phyloP scores from a whole-genome alignment of 2,797 vertebrate species.

The Chanos chanos region DNA sequence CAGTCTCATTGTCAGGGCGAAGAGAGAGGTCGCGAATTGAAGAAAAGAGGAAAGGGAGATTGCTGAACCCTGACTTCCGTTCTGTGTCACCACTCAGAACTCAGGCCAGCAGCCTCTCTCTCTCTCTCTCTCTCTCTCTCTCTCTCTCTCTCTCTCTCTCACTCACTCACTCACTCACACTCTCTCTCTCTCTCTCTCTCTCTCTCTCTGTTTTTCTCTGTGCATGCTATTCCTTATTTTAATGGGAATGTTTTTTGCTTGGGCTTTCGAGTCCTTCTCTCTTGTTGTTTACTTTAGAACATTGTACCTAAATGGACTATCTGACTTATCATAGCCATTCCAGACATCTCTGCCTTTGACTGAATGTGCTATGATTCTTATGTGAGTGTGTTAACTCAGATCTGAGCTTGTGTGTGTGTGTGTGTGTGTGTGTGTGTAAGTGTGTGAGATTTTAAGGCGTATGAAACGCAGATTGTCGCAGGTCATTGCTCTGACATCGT shows the following conservation, averaged over 20 bases:
- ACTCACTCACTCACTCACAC: not conserved
- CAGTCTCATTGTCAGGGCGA: conserved; percentile 38
- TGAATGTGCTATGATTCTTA: not conserved
- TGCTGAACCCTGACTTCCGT: conserved; percentile 52
- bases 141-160: not conserved
- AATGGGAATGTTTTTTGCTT: not conserved
- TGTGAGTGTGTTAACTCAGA: not conserved
- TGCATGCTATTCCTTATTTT: not conserved
- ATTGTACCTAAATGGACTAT: too few species aligned
- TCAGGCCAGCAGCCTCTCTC: conserved; percentile 30
- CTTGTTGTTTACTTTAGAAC: not conserved
- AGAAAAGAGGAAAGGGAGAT: conserved; percentile 57
- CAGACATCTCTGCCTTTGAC: too few species aligned
- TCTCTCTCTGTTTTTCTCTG: not conserved
- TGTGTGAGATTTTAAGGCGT: too few species aligned
- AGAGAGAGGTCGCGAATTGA: conserved; percentile 49
- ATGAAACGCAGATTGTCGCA: too few species aligned
- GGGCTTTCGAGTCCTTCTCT: not conserved
- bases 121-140: not conserved
- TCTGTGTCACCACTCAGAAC: conserved; percentile 38
- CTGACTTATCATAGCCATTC: too few species aligned
- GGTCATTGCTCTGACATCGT: too few species aligned
- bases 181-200: not conserved
- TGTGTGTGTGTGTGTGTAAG: not conserved
- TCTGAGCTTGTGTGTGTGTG: conserved; percentile 3